Evolutionary conservation across 2,113 vertebrate species (phyloP).

Genomic region (Hydrochoerus hydrochaeris): DNA sequence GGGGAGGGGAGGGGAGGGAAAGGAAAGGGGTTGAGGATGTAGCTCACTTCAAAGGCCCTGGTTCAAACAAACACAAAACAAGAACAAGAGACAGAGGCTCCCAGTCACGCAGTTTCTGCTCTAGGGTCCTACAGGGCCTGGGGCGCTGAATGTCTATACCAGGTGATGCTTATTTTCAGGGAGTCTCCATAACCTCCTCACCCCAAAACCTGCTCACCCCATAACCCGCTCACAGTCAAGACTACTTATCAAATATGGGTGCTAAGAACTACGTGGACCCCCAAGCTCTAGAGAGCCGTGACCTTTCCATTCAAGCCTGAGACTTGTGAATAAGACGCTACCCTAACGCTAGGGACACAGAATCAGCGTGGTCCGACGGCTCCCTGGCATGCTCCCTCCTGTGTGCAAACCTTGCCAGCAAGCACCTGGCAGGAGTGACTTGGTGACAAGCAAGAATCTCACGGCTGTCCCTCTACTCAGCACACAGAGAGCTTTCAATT

Average conservation of each 20-base stretch:
- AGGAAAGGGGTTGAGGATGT: neutral
- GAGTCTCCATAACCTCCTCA: neutral
- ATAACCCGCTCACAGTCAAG: neutral
- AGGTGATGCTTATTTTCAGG: neutral
- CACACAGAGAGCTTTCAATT: slow-evolving; percentile 68
- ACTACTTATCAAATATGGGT: neutral
- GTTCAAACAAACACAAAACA: neutral
- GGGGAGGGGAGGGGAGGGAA: too few species aligned
- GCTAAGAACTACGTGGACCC: neutral
- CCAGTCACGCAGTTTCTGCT: neutral
- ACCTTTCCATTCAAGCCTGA: neutral
- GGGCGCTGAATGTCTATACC: neutral
- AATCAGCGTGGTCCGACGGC: neutral
- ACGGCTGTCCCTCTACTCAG: neutral
- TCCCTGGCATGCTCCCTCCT: neutral
- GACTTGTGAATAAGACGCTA: neutral
- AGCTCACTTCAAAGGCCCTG: neutral
- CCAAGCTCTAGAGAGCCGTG: neutral
- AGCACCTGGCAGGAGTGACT: slow-evolving; percentile 17
- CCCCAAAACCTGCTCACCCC: neutral
- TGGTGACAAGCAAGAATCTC: neutral
- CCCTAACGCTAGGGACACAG: slow-evolving; percentile 24
- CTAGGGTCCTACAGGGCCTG: neutral
- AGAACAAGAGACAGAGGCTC: neutral
- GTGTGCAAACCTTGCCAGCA: slow-evolving; percentile 30